These are phyloP conservation scores for Drosophila ananassae DNA, from an alignment of 1,140 invertebrate species.

Conservation along the genomic window DNA sequence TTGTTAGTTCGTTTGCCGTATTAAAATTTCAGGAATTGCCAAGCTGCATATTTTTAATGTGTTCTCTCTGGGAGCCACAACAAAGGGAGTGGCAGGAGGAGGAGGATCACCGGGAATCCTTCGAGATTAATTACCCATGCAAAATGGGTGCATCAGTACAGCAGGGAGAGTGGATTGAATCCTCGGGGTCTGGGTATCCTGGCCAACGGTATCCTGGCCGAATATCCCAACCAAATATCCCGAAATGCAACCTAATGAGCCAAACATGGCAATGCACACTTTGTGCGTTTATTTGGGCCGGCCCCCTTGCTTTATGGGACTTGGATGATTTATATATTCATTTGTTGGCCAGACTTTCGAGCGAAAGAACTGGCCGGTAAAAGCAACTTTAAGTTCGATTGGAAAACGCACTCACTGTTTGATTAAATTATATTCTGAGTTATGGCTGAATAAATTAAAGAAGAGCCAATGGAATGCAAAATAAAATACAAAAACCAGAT, in stretches of 20 bases:
- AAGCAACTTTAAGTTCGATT: slow-evolving; percentile 1
- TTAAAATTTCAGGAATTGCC: slow-evolving; percentile 74
- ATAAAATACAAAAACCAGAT: no score
- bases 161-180: slow-evolving; percentile 21
- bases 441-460: neutral
- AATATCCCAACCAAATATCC: slow-evolving; percentile 8
- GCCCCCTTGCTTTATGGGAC: slow-evolving; percentile 11
- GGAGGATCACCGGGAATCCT: slow-evolving; percentile 12
- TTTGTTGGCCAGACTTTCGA: neutral
- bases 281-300: slow-evolving; percentile 6
- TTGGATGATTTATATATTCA: slow-evolving; percentile 38
- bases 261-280: slow-evolving; percentile 38
- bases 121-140: slow-evolving; percentile 76
- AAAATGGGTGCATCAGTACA: slow-evolving; percentile 50
- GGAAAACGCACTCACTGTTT: neutral
- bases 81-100: neutral
- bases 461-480: neutral
- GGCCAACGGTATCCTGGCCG: neutral
- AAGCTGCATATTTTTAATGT: slow-evolving; percentile 53
- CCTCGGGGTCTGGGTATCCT: neutral
- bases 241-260: slow-evolving; percentile 43
- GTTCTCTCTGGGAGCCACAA: slow-evolving; percentile 10
- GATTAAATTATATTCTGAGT: neutral
- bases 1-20: slow-evolving; percentile 69
- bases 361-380: slow-evolving; percentile 1